Evolutionary conservation across 2,888 invertebrate genomes (phyloP).

Genomic region (Ornithoptera priamus): DNA sequence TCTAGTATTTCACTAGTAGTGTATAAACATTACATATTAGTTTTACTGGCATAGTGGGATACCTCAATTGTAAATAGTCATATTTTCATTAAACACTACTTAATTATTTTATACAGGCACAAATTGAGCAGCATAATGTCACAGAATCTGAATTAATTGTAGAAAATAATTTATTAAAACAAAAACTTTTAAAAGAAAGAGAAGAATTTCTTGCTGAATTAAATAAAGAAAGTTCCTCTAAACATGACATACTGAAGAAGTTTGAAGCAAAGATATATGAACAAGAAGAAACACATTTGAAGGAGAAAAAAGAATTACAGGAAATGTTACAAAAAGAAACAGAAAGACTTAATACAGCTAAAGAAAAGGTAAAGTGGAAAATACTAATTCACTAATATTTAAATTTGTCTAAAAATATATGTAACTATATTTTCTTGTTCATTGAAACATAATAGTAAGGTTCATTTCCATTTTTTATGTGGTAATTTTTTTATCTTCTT

Average conservation of each 20-base stretch:
- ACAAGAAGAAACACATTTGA: conserved; percentile 68
- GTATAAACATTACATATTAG: no score
- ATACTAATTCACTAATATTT: no score
- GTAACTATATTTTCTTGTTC: no score
- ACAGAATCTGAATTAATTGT: conserved; percentile 64
- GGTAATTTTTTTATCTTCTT: no score
- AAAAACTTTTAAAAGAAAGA: conserved; percentile 71
- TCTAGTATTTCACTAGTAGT: no score
- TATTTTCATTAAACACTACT: no score
- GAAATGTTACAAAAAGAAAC: conserved; percentile 59
- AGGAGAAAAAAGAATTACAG: conserved; percentile 65
- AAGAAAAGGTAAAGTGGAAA: conserved; percentile 64
- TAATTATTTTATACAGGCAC: conserved; percentile 48
- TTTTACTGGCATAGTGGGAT: no score
- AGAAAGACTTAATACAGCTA: conserved; percentile 62
- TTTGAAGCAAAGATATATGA: conserved; percentile 71
- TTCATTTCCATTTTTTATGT: no score
- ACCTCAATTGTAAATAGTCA: no score
- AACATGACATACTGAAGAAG: conserved; percentile 73
- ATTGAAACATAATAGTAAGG: no score
- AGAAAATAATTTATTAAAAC: conserved; percentile 70
- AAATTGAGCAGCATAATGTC: conserved; percentile 65
- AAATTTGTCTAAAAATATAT: no score
- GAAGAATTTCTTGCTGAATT: conserved; percentile 72
- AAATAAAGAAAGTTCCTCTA: conserved; percentile 72